These are phyloP conservation scores for Drosophila lacicola DNA, from an alignment of 2,888 invertebrate genomes.

Conservation along the genomic window DNA sequence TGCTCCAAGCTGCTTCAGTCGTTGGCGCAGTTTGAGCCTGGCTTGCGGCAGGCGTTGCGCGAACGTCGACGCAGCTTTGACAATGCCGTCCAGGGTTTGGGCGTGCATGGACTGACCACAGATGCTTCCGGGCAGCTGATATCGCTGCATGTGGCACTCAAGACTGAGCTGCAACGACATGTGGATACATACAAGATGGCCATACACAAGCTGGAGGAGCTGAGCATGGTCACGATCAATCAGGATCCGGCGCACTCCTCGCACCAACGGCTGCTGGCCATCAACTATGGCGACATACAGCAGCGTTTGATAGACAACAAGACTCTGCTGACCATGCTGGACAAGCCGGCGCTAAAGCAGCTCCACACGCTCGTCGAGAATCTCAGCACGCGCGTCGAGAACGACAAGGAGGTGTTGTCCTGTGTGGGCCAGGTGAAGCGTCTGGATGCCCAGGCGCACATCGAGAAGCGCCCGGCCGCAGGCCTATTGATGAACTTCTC, in stretches of 20 bases:
- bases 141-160: slow-evolving; percentile 93
- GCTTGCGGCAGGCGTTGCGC: slow-evolving; percentile 89
- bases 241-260: slow-evolving; percentile 93
- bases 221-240: slow-evolving; percentile 87
- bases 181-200: slow-evolving; percentile 95
- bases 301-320: slow-evolving; percentile 96
- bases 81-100: slow-evolving; percentile 94
- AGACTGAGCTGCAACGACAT: slow-evolving; percentile 92
- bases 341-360: slow-evolving; percentile 92
- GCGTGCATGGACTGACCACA: slow-evolving; percentile 93
- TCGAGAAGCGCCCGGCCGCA: slow-evolving; percentile 89
- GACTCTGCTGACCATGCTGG: slow-evolving; percentile 93
- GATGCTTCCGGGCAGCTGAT: slow-evolving; percentile 88
- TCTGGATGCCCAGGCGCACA: slow-evolving; percentile 88
- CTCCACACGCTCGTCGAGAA: slow-evolving; percentile 89
- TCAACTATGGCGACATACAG: slow-evolving; percentile 94
- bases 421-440: slow-evolving; percentile 89
- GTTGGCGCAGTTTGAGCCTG: slow-evolving; percentile 88
- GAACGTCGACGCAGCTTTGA: slow-evolving; percentile 91
- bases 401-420: slow-evolving; percentile 94
- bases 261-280: slow-evolving; percentile 94
- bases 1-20: slow-evolving; percentile 88
- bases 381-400: slow-evolving; percentile 92
- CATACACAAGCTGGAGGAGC: slow-evolving; percentile 93
- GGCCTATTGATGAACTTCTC: slow-evolving; percentile 91